phyloP scores from a whole-genome alignment of 2,797 vertebrate species.

The Vultur gryphus region DNA sequence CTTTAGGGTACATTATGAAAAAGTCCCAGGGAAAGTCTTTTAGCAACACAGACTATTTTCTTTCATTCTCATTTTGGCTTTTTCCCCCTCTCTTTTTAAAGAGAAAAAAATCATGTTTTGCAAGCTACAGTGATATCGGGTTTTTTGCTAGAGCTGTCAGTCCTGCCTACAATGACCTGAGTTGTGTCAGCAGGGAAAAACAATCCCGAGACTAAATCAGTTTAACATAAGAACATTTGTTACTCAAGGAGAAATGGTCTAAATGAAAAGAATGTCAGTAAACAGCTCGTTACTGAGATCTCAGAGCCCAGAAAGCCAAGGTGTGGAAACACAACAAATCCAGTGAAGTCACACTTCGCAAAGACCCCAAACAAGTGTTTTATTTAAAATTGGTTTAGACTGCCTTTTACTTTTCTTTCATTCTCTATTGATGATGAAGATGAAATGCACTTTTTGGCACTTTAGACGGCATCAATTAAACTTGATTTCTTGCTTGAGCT shows the following conservation, averaged over 20 bases:
- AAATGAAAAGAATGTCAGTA: constrained; percentile 23
- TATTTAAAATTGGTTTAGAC: not conserved
- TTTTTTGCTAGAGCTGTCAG: not conserved
- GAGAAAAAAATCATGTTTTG: not conserved
- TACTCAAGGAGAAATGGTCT: not conserved
- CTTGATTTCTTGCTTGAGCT: constrained; percentile 19
- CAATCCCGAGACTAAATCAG: not conserved
- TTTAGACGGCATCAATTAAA: constrained; percentile 36
- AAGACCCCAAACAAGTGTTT: not conserved
- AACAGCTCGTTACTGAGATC: constrained; percentile 17
- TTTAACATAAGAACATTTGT: not conserved
- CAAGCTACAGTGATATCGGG: not conserved
- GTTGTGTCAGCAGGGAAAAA: not conserved
- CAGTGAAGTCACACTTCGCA: not conserved
- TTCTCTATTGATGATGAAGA: constrained; percentile 27
- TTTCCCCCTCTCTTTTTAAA: not conserved
- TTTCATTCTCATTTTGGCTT: not conserved
- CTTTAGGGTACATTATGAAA: not conserved
- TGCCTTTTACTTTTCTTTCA: not conserved
- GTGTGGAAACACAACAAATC: not conserved
- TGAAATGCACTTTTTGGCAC: constrained; percentile 18
- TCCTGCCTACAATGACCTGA: not conserved
- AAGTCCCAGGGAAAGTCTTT: not conserved
- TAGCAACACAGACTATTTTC: not conserved
- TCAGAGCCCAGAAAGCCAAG: not conserved